Evolutionary conservation across 2,797 vertebrate genomes (phyloP).

Genomic region (Novumbra hubbsi): DNA sequence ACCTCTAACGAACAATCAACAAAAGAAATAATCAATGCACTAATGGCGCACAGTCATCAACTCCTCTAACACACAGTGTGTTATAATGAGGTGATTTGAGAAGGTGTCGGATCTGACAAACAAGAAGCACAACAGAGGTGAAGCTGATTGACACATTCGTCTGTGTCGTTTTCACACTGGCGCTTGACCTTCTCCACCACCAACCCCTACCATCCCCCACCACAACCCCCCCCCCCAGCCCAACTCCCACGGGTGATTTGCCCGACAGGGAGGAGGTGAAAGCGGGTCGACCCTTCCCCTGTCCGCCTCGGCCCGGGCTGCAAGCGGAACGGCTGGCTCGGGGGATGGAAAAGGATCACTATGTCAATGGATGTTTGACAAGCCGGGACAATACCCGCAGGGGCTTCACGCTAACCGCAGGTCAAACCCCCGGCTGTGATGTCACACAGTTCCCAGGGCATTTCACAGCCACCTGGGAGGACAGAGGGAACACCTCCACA

Average conservation of each 20-base stretch:
- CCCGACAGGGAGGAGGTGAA: background rate
- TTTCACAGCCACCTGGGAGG: slow-evolving; percentile 15
- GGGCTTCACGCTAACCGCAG: slow-evolving; percentile 11
- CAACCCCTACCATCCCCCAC: too few relatives aligned
- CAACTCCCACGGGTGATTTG: background rate
- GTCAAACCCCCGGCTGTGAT: slow-evolving; percentile 9
- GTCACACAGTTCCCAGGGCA: slow-evolving; percentile 19
- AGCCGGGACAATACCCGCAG: slow-evolving; percentile 13
- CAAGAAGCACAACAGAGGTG: background rate
- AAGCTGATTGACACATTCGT: slow-evolving; percentile 14
- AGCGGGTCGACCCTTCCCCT: background rate
- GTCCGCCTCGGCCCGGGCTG: background rate
- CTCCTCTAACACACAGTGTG: background rate
- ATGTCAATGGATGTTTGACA: slow-evolving; percentile 22
- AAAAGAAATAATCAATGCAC: background rate
- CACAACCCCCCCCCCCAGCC: background rate
- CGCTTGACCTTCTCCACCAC: background rate
- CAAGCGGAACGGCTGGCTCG: background rate
- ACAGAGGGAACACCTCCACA: slow-evolving; percentile 7
- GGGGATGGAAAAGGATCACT: slow-evolving; percentile 21
- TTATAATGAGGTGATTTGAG: background rate
- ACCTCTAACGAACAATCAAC: slow-evolving; percentile 36
- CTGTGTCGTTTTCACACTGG: slow-evolving; percentile 5
- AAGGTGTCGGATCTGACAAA: background rate
- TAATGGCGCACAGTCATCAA: background rate